A percentile compares a stretch with the other conserved stretches of the same genome.
Conservation (phyloP, 2,797 vertebrate genomes). For the Pelochelys cantorii region DNA sequence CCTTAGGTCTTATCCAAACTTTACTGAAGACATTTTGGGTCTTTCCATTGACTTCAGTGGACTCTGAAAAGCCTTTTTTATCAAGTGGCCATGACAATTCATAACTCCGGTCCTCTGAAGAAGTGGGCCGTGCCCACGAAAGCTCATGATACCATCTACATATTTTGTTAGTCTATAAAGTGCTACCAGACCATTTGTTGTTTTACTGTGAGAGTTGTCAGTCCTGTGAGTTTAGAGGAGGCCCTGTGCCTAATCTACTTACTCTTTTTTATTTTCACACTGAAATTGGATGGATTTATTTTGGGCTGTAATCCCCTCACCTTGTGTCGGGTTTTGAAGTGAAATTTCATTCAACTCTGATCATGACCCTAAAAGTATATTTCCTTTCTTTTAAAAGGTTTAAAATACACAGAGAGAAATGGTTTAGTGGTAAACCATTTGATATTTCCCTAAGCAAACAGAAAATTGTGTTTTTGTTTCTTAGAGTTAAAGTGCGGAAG, state of each 20-base stretch:
- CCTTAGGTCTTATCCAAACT: background rate
- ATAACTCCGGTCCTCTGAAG: too few relatives aligned
- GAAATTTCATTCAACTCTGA: slow-evolving; percentile 5
- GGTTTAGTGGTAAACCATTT: background rate
- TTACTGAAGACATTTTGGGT: background rate
- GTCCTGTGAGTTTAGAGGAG: background rate
- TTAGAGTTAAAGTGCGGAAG: background rate
- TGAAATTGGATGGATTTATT: background rate
- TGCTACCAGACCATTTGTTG: too few relatives aligned
- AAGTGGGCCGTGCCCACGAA: too few relatives aligned
- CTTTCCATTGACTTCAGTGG: background rate
- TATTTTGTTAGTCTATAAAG: too few relatives aligned
- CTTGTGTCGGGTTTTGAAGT: slow-evolving; percentile 2
- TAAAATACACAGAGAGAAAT: background rate
- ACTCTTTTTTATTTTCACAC: background rate
- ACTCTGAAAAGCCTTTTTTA: background rate
- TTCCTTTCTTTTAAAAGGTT: background rate
- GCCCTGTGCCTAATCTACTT: background rate
- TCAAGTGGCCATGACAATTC: background rate
- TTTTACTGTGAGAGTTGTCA: background rate
- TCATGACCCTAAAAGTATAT: background rate
- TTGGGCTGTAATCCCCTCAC: background rate
- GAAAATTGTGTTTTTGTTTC: background rate
- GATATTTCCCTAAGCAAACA: background rate
- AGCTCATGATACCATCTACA: too few relatives aligned